Evolutionary conservation across 2,113 vertebrate species (phyloP).

Genomic region (Australoheros scitulus): DNA sequence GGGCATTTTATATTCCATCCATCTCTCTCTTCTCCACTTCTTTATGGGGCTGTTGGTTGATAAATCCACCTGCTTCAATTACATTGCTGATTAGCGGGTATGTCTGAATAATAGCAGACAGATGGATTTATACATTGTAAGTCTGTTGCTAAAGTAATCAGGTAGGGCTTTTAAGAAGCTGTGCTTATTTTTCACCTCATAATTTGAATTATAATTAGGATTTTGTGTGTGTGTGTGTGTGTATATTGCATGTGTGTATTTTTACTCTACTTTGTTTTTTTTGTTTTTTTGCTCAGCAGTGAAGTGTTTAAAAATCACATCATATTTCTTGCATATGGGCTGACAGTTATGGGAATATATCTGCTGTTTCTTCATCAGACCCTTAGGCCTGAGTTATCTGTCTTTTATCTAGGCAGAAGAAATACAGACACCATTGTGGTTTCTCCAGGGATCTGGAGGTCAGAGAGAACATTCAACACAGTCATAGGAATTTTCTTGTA

Average conservation of each 20-base stretch:
- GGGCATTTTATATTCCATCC: slow-evolving; percentile 55
- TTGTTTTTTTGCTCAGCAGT: slow-evolving; percentile 11
- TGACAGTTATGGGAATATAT: slow-evolving; percentile 40
- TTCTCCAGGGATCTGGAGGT: slow-evolving; percentile 32
- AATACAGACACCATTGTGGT: slow-evolving; percentile 29
- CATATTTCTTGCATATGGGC: slow-evolving; percentile 40
- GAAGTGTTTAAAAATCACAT: slow-evolving; percentile 40
- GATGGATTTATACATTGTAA: slow-evolving; percentile 39
- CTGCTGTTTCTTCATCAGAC: slow-evolving; percentile 46
- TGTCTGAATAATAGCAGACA: slow-evolving; percentile 39
- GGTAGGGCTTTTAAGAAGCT: slow-evolving; percentile 26
- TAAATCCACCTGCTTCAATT: slow-evolving; percentile 51
- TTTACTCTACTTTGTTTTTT: slow-evolving; percentile 11
- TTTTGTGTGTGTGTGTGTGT: not conserved
- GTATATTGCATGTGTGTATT: not conserved
- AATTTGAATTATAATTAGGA: slow-evolving; percentile 34
- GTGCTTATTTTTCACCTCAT: slow-evolving; percentile 30
- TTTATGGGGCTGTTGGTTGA: slow-evolving; percentile 9
- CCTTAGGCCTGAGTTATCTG: slow-evolving; percentile 24
- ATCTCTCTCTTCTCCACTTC: slow-evolving; percentile 27
- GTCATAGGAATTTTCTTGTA: slow-evolving; percentile 14
- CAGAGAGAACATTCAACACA: slow-evolving; percentile 22
- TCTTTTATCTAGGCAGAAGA: slow-evolving; percentile 28
- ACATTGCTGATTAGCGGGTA: slow-evolving; percentile 27
- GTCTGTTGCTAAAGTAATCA: slow-evolving; percentile 37